Percentiles rank a stretch among this genome's conserved stretches.
Conservation (phyloP, 2,113 vertebrate genomes). For the Hymenochirus boettgeri region DNA sequence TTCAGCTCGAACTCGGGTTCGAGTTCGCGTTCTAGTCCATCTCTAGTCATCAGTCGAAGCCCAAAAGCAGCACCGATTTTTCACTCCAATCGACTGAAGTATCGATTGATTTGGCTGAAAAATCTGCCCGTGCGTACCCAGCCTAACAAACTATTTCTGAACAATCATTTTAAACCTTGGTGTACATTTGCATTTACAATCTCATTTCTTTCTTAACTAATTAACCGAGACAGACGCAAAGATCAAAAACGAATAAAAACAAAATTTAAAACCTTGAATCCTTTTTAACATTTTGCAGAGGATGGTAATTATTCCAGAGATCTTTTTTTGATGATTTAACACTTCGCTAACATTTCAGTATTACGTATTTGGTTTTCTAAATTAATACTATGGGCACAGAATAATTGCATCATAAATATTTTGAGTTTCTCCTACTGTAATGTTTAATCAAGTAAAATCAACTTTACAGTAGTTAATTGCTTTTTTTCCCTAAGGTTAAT, state of each 20-base stretch:
- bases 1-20: no score
- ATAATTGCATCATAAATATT: conserved; percentile 52
- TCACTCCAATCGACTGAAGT: no score
- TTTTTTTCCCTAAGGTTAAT: conserved; percentile 59
- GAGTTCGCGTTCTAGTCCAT: no score
- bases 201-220: no score
- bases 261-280: neutral
- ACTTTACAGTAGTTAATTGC: conserved; percentile 63
- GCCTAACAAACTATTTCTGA: no score
- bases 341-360: conserved; percentile 17
- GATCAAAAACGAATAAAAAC: neutral
- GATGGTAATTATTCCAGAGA: conserved; percentile 53
- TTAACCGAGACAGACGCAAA: no score
- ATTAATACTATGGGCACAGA: conserved; percentile 48
- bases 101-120: no score
- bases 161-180: no score
- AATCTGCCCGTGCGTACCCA: no score
- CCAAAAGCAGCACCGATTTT: no score
- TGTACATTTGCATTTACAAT: no score
- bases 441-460: conserved; percentile 63
- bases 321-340: conserved; percentile 55
- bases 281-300: neutral
- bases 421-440: conserved; percentile 53
- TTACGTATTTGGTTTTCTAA: conserved; percentile 48
- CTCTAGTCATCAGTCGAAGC: no score